Conservation (phyloP, 2,888 invertebrate genomes). For the Sceliomorpha sp. region DNA sequence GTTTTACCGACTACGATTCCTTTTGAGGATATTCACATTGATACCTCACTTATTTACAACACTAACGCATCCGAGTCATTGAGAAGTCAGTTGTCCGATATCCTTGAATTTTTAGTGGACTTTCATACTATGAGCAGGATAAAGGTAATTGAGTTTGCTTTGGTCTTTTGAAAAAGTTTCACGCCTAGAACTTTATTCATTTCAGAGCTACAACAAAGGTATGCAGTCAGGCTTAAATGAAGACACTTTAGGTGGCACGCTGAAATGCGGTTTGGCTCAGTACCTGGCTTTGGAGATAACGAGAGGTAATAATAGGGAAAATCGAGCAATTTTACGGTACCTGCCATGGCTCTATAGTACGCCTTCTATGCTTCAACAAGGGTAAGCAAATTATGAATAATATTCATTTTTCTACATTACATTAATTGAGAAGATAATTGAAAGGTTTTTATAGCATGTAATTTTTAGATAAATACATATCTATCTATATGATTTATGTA, state of each 20-base stretch:
- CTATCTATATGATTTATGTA: too few species aligned
- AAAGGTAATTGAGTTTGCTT: constrained; percentile 84
- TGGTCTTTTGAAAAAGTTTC: too few species aligned
- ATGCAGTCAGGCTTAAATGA: constrained; percentile 90
- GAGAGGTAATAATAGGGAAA: constrained; percentile 91
- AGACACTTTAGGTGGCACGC: constrained; percentile 96
- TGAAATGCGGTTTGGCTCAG: constrained; percentile 97
- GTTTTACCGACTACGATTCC: constrained; percentile 89
- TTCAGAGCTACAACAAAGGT: constrained; percentile 86
- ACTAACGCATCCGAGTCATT: constrained; percentile 97
- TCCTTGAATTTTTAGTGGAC: constrained; percentile 96
- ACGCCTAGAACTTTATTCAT: too few species aligned
- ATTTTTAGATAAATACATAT: too few species aligned
- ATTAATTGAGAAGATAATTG: too few species aligned
- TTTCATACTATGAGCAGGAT: constrained; percentile 98
- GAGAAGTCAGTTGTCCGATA: constrained; percentile 94
- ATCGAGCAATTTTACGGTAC: constrained; percentile 88
- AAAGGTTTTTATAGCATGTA: too few species aligned
- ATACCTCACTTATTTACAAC: constrained; percentile 82
- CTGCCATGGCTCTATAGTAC: constrained; percentile 95
- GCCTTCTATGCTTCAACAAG: constrained; percentile 89
- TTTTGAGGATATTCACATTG: constrained; percentile 82
- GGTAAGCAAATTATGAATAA: constrained; percentile 83
- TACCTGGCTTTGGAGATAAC: constrained; percentile 97
- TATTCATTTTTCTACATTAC: too few species aligned